Base-by-base conservation (phyloP, 2,797 vertebrate species). In the Zalophus californianus region DNA sequence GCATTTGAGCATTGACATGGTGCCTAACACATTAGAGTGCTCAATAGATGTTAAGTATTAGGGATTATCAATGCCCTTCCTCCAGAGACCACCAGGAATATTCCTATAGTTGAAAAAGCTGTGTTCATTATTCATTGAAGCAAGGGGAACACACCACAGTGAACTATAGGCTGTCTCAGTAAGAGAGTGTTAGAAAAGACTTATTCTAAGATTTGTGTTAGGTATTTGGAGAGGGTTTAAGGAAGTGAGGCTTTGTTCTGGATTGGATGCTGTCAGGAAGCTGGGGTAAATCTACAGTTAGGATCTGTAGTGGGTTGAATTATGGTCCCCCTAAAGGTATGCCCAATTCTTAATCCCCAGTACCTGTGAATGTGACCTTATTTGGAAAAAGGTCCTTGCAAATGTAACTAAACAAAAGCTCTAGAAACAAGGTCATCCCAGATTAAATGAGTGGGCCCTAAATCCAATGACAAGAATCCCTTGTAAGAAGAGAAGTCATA, bases 311-410 rank as follows among this genome's bases (percentile, higher is more conserved):
- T 88, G n/a, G 3, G 8, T 72, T 85, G 48, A 91, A n/a, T 66
- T 70, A 38, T 54, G 5, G 11, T 35, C 18, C 21, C 41, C 41
- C 89, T 73, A 38, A 85, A 86, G 62, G 54, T 35, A 41, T n/a
- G 21, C 18, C 20, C 56, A 77, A 25, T 41, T n/a, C 7, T 66
- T 89, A 64, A 84, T 14, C 1, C 25, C 21, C 35, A 79, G 27
- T 54, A 83, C 20, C 68, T 79, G 29, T 72, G 29, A 68, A 66
- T 62, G 41, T 66, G 38, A 83, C 10, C 50, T 90, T 80, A 58
- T 58, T 54, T 93, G 60, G 9, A 83, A 52, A 95, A 80, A 48
- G 15, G 38, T 93, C 27, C 86, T 86, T 90, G 29, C 79, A 92
- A 41, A 56, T 60, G 20, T 25, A 72, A 75, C 41, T 48, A 86